Conservation (phyloP, 92 coral and sea anemone genomes). For the Porites evermanni region DNA sequence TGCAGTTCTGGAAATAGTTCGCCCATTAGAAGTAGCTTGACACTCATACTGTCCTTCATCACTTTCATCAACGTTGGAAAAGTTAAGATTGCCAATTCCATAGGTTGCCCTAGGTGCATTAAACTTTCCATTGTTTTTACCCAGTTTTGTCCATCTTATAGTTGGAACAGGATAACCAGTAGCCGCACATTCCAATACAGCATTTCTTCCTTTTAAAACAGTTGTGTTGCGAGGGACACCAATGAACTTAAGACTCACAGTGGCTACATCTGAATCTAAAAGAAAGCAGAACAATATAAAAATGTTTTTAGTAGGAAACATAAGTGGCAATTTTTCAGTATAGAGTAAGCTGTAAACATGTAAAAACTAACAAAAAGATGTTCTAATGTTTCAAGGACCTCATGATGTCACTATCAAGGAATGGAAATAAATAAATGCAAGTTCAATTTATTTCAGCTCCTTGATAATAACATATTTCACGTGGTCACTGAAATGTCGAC, state of each 20-base stretch:
- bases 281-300: not conserved
- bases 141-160: slow-evolving; percentile 74
- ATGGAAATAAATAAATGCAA: no score
- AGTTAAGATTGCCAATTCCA: slow-evolving; percentile 69
- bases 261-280: slow-evolving; percentile 5
- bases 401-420: no score
- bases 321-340: no score
- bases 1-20: slow-evolving; percentile 66
- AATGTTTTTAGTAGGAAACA: no score
- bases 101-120: not conserved
- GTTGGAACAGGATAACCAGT: slow-evolving; percentile 77
- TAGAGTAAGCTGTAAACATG: no score
- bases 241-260: slow-evolving; percentile 12
- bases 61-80: slow-evolving; percentile 44
- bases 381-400: no score
- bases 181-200: slow-evolving; percentile 80
- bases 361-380: no score
- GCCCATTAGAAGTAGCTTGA: slow-evolving; percentile 68
- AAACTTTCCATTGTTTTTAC: not conserved
- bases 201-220: slow-evolving; percentile 55
- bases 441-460: no score
- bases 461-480: no score
- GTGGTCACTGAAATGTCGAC: no score
- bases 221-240: slow-evolving; percentile 63
- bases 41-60: slow-evolving; percentile 89